Percentiles rank a stretch among this genome's conserved stretches.
Evolutionary conservation across 2,113 vertebrate species (phyloP).

Genomic region (Ictalurus punctatus): DNA sequence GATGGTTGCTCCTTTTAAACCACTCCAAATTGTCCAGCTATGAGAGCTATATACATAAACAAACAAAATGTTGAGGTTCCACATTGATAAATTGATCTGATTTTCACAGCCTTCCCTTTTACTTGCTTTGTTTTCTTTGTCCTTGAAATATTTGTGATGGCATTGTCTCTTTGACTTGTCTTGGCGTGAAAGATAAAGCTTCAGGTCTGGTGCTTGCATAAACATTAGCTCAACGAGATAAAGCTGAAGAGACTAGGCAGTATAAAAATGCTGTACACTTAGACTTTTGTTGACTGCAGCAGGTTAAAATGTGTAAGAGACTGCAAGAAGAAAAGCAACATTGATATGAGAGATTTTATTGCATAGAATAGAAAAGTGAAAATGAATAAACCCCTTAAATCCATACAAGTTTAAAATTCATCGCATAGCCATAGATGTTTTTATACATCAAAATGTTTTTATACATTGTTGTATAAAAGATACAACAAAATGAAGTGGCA

Average conservation of each 20-base stretch:
- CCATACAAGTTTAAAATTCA: too few relatives aligned
- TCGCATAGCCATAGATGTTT: too few relatives aligned
- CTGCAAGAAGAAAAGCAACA: too few relatives aligned
- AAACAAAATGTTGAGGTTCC: not conserved
- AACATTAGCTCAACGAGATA: not conserved
- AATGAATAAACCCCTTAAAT: too few relatives aligned
- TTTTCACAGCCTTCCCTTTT: not conserved
- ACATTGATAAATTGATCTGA: not conserved
- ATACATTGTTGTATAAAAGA: too few relatives aligned
- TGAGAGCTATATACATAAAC: not conserved
- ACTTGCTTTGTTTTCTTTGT: not conserved
- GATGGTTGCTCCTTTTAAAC: constrained; percentile 23
- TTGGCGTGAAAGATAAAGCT: not conserved
- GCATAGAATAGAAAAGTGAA: too few relatives aligned
- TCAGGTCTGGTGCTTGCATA: not conserved
- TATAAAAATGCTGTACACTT: not conserved
- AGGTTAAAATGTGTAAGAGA: too few relatives aligned
- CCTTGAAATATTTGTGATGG: not conserved
- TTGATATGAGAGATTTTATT: too few relatives aligned
- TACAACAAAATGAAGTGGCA: too few relatives aligned
- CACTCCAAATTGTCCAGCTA: constrained; percentile 18
- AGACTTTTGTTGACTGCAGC: too few relatives aligned
- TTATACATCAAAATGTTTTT: too few relatives aligned
- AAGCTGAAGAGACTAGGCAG: not conserved
- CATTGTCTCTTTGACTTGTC: not conserved